phyloP scores from a whole-genome alignment of 1,140 invertebrate genomes.

The Cyclina sinensis region DNA sequence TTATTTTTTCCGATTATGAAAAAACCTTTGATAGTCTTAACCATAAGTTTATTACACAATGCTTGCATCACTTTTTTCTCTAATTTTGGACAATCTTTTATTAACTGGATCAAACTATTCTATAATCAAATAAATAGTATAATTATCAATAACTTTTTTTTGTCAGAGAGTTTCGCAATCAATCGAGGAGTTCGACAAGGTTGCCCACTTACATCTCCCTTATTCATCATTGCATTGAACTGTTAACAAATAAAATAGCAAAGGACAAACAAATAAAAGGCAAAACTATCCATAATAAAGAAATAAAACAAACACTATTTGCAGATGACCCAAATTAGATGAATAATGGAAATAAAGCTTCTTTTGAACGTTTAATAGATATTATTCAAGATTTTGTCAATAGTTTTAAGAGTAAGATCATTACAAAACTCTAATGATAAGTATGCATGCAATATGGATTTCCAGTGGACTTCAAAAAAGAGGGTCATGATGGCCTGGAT shows the following conservation, averaged over 20 bases:
- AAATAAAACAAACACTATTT: too few species aligned
- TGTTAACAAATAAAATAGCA: too few species aligned
- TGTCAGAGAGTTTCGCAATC: background rate
- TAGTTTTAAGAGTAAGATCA: background rate
- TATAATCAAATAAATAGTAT: conserved; percentile 12
- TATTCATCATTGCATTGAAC: background rate
- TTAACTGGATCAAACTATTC: conserved; percentile 30
- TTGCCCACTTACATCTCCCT: background rate
- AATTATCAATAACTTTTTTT: conserved; percentile 16
- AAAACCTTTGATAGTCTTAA: conserved; percentile 12
- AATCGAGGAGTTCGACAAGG: background rate
- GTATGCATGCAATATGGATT: too few species aligned
- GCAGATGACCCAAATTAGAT: conserved; percentile 38
- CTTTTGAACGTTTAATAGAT: background rate
- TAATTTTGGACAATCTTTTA: conserved; percentile 11
- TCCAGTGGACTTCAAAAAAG: too few species aligned
- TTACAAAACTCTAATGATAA: too few species aligned
- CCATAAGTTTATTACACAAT: conserved; percentile 22
- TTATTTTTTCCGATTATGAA: conserved; percentile 27
- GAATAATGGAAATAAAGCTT: conserved; percentile 11
- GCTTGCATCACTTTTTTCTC: background rate
- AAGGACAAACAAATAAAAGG: conserved; percentile 26
- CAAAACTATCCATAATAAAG: background rate
- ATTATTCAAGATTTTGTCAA: background rate
- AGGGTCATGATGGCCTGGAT: too few species aligned